phyloP scores from a whole-genome alignment of 2,113 vertebrate species.

The Neogale vison region DNA sequence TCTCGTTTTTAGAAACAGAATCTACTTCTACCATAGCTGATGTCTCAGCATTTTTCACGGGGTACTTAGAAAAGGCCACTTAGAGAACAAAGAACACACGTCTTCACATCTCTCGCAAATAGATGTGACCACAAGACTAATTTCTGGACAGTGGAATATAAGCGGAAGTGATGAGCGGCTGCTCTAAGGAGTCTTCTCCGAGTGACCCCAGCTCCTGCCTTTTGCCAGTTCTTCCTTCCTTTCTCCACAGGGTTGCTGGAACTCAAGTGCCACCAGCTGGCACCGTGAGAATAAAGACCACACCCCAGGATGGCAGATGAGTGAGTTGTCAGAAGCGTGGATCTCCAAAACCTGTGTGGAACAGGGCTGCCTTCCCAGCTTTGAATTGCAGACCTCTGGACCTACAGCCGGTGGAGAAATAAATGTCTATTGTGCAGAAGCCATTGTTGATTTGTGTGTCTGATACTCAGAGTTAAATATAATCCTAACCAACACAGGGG shows the following conservation, averaged over 20 bases:
- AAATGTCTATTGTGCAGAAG: not conserved
- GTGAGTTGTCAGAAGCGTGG: not conserved
- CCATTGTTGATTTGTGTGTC: not conserved
- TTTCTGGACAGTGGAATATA: not conserved
- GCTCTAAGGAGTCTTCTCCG: not conserved
- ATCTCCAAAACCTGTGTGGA: not conserved
- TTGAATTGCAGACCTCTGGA: not conserved
- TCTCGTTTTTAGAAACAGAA: constrained; percentile 9
- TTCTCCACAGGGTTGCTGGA: not conserved
- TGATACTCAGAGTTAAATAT: constrained; percentile 24
- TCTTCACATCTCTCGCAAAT: not conserved
- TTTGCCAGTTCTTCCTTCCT: not conserved
- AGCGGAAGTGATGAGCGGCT: not conserved
- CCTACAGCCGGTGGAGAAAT: not conserved
- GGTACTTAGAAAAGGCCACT: not conserved
- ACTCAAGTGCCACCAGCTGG: not conserved
- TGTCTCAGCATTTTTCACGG: not conserved
- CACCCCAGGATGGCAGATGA: not conserved
- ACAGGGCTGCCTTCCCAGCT: not conserved
- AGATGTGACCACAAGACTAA: not conserved
- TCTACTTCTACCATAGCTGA: not conserved
- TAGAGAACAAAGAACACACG: not conserved
- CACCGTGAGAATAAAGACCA: not conserved
- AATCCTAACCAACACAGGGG: not conserved
- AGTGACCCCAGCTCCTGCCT: not conserved